Base-by-base conservation (phyloP, 35 echinoderm and acorn worm species). In the Lytechinus pictus region DNA sequence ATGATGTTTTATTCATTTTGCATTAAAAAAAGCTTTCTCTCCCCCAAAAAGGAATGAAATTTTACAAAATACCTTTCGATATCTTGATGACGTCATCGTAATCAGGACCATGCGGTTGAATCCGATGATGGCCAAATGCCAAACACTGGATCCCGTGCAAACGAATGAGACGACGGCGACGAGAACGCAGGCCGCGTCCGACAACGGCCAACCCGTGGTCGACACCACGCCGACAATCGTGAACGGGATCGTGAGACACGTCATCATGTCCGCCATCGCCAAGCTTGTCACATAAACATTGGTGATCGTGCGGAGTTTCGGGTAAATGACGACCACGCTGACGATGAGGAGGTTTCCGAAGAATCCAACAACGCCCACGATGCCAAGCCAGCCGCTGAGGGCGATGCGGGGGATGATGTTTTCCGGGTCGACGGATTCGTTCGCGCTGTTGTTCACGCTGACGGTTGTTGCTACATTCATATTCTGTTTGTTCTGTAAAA, bases 331-430 rank as follows among this genome's bases (percentile, higher is more conserved):
- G 14, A 98, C 96, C 11, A 96, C 94, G 54, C 94, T 56, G 86
- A 95, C 72, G 10, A 98, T 95, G n/a, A 98, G 61, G 87, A 98
- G 28, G 91, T 98, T 98, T 5, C 97, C 97, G 3, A 97, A 87
- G 24, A 98, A 24, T n/a, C 97, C 97, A 27, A 96, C 19, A 13
- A 97, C 16, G 86, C 57, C 90, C 33, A 98, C 93, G 21, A 97
- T 27, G 9, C 87, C 86, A 6, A 98, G 16, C 88, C 88, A 90
- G 9, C 16, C 28, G 52, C 29, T 4, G 13, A 90, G 29, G 52
- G 10, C 88, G 16, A 90, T 90, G 28, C 88, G 88, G 52, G 88
- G 13, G 10, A 21, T 10, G 88, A 52, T 14, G 21, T 4, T 90
- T 90, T 90, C 28, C n/a, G n/a, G n/a, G 10, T 24, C 16, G 12